Conservation (phyloP, 1,140 invertebrate species). For the Orius insidiosus region DNA sequence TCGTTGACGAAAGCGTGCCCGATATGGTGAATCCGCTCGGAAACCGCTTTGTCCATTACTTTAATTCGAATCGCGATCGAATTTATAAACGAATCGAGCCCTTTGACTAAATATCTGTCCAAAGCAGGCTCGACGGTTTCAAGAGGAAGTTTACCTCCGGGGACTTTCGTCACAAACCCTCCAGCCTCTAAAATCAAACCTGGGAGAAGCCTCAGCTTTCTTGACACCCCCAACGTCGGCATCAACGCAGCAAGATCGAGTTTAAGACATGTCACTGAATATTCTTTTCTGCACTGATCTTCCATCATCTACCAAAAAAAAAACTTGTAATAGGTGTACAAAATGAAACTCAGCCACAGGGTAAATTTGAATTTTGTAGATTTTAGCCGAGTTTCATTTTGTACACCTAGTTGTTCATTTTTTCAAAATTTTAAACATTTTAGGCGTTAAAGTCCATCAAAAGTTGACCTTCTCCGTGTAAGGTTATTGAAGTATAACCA, state of each 20-base stretch:
- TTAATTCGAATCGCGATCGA: constrained; percentile 1
- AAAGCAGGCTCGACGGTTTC: background rate
- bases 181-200: background rate
- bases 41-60: constrained; percentile 3
- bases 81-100: constrained; percentile 6
- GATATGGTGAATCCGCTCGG: background rate
- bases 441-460: too few relatives aligned
- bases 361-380: too few relatives aligned
- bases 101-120: constrained; percentile 5
- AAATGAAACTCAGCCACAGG: too few relatives aligned
- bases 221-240: constrained; percentile 23
- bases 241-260: constrained; percentile 24
- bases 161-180: background rate
- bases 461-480: too few relatives aligned
- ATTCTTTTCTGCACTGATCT: constrained; percentile 19
- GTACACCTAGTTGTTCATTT: too few relatives aligned
- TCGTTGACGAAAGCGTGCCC: too few relatives aligned
- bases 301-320: constrained; percentile 22
- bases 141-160: background rate
- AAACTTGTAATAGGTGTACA: too few relatives aligned
- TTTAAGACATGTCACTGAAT: constrained; percentile 17
- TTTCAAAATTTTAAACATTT: too few relatives aligned
- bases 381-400: too few relatives aligned
- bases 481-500: too few relatives aligned
- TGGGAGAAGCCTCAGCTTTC: background rate